Conservation (phyloP, 2,797 vertebrate species). For the Australoheros facetus region DNA sequence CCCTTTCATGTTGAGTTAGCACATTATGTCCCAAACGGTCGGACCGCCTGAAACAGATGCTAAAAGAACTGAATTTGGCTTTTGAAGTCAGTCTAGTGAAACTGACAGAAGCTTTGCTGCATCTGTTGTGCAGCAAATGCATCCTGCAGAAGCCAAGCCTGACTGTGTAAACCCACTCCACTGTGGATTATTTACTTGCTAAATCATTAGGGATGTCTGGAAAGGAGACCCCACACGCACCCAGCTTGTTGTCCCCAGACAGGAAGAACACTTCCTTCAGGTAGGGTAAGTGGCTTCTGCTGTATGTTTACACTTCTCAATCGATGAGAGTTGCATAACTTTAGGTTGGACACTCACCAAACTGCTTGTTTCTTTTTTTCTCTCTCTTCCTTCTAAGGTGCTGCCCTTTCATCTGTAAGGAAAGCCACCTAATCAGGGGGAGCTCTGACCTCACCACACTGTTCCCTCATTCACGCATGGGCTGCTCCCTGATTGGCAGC, state of each 20-base stretch:
- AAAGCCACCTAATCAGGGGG: conserved; percentile 47
- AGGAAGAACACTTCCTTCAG: conserved; percentile 58
- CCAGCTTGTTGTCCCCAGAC: conserved; percentile 39
- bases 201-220: conserved; percentile 60
- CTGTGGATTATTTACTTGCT: conserved; percentile 52
- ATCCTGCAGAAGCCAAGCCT: conserved; percentile 24
- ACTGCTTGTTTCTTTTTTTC: conserved; percentile 26
- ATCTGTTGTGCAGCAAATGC: conserved; percentile 19
- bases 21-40: neutral
- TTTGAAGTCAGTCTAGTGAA: conserved; percentile 32
- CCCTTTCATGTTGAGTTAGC: conserved; percentile 7
- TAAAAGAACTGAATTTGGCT: conserved; percentile 8
- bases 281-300: conserved; percentile 69
- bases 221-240: conserved; percentile 32
- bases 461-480: conserved; percentile 55
- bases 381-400: conserved; percentile 24
- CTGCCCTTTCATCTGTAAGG: conserved; percentile 56
- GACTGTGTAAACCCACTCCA: conserved; percentile 42
- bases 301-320: conserved; percentile 66
- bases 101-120: conserved; percentile 13
- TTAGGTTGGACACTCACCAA: conserved; percentile 60
- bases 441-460: conserved; percentile 42
- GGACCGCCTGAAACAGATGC: neutral
- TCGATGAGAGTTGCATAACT: conserved; percentile 73
- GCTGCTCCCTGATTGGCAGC: conserved; percentile 59